Evolutionary conservation across 2,113 vertebrate genomes (phyloP), one percentile per base, ranked within the genome.

Genomic region (Grammomys dolichurus): DNA sequence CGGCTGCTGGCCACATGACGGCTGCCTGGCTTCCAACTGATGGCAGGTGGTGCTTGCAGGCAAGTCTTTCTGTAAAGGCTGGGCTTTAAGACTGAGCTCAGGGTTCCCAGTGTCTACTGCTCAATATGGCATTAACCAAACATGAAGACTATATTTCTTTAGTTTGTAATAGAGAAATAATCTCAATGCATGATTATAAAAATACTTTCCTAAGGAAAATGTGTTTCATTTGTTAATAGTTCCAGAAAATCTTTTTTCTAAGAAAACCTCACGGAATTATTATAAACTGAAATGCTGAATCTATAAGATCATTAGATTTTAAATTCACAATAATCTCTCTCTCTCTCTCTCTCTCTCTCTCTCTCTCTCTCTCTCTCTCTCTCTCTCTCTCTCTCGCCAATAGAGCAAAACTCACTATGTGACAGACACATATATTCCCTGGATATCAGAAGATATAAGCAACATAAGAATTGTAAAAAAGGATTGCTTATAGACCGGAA

Each of bases 141-240:
- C 46, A 63, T 36, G 36, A 56, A 90, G 63, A 80, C 24, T 82
- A 31, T 22, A 72, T 75, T 9, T 11, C 95, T 65, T 95, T 92
- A 43, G 17, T 65, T 86, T 82, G 10, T n/a, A 88, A 89, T 4
- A 82, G 24, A 24, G 20, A 93, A 89, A 93, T 63, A n/a, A 97
- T 69, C 26, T 89, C 80, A 86, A 8, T 85, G 12, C 14, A 95
- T 87, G 73, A 89, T 77, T 75, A 90, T 85, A 90, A 70, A 58
- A 90, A 75, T 7, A 33, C 8, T 94, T 90, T 93, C 28, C 56
- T 92, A 5, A 93, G 93, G 46, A 97, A 86, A 95, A 75, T 81
- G 2, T 90, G 33, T 69, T 95, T 96, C 24, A 85, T 36, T 94
- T 94, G 48, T 92, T 56, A 90, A 56, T 88, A 20, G 48, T 70